phyloP scores from a whole-genome alignment of 2,888 invertebrate genomes.

The Netelia fuscicornis region DNA sequence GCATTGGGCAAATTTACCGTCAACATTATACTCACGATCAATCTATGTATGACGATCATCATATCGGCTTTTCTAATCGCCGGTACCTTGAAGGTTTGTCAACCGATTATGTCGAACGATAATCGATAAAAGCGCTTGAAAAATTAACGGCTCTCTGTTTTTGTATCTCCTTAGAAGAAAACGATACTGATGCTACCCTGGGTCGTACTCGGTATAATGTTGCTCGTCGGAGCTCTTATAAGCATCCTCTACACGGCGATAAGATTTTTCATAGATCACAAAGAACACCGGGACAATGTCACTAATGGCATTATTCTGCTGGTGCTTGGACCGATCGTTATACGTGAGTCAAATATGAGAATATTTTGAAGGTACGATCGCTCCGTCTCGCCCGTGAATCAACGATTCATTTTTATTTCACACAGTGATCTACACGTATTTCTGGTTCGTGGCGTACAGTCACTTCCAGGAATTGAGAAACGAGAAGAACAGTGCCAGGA shows the following conservation, averaged over 20 bases:
- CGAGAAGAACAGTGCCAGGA: constrained; percentile 79
- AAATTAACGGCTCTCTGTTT: constrained; percentile 5
- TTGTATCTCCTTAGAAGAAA: constrained; percentile 87
- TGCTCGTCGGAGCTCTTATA: constrained; percentile 91
- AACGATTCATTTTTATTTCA: constrained; percentile 75
- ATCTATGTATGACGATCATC: constrained; percentile 93
- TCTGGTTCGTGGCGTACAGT: constrained; percentile 94
- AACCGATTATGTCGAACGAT: background rate
- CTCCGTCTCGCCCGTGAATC: constrained; percentile 29
- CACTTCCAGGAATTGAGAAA: constrained; percentile 89
- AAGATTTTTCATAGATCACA: constrained; percentile 89
- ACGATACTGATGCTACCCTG: constrained; percentile 94
- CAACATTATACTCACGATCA: constrained; percentile 92
- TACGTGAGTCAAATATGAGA: constrained; percentile 38
- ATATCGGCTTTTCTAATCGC: constrained; percentile 91
- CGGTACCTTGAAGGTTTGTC: constrained; percentile 90
- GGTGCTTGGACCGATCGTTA: constrained; percentile 86
- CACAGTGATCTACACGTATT: constrained; percentile 91
- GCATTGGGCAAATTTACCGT: constrained; percentile 89
- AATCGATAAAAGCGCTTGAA: constrained; percentile 6
- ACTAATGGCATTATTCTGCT: constrained; percentile 88
- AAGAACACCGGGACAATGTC: constrained; percentile 74
- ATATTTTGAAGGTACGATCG: background rate
- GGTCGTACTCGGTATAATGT: constrained; percentile 93
- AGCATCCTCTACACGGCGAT: constrained; percentile 93